Conservation (phyloP, 2,113 vertebrate genomes). For the Lontra canadensis region DNA sequence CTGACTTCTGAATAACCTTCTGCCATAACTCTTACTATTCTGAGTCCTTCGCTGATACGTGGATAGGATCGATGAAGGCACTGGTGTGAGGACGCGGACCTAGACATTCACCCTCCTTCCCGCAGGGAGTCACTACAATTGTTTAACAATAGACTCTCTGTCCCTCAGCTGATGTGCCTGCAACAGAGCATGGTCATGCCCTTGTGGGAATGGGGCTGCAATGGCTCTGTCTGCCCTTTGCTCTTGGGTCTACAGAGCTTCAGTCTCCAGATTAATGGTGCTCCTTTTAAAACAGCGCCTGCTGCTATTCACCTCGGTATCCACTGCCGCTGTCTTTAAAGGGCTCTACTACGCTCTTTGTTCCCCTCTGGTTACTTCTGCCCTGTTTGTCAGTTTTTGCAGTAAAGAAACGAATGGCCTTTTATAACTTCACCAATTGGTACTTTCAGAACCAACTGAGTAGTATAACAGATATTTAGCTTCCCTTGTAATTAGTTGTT, state of each 20-base stretch:
- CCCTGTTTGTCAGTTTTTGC: slow-evolving; percentile 59
- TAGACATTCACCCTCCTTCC: slow-evolving; percentile 63
- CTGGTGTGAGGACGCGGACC: slow-evolving; percentile 46
- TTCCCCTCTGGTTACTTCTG: slow-evolving; percentile 68
- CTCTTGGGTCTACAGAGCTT: slow-evolving; percentile 40
- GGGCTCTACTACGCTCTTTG: slow-evolving; percentile 55
- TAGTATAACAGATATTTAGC: slow-evolving; percentile 31
- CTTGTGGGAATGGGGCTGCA: slow-evolving; percentile 52
- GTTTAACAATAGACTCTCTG: slow-evolving; percentile 51
- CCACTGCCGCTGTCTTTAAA: slow-evolving; percentile 42
- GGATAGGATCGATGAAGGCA: slow-evolving; percentile 46
- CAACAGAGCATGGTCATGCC: slow-evolving; percentile 27
- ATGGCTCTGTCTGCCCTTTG: neutral
- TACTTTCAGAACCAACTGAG: slow-evolving; percentile 55
- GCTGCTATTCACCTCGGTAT: slow-evolving; percentile 55
- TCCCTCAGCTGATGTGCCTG: slow-evolving; percentile 35
- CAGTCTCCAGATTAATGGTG: slow-evolving; percentile 25
- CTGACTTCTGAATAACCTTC: neutral
- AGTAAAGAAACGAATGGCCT: slow-evolving; percentile 67
- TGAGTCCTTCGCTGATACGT: neutral
- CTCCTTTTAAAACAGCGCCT: slow-evolving; percentile 51
- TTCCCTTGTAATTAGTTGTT: slow-evolving; percentile 47
- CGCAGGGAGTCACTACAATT: slow-evolving; percentile 29
- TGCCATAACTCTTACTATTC: neutral
- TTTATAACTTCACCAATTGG: slow-evolving; percentile 61